Evolutionary conservation across 1,140 invertebrate genomes (phyloP).

Genomic region (Bombus superbus): DNA sequence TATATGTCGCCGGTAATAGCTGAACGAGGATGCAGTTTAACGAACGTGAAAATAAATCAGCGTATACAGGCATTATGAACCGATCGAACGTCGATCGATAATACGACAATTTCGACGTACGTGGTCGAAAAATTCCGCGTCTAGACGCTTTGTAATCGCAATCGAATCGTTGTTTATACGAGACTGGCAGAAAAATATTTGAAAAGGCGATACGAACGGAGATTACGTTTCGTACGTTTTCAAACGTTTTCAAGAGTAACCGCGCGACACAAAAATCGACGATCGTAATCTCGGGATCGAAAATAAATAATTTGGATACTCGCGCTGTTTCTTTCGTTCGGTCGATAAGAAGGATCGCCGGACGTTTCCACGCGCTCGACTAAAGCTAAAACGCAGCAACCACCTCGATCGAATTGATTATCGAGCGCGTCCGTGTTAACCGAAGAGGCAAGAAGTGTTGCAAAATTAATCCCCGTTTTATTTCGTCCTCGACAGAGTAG

Average conservation of each 20-base stretch:
- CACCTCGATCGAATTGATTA: neutral
- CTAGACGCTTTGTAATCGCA: too few species aligned
- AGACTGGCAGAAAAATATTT: too few species aligned
- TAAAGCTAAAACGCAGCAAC: neutral
- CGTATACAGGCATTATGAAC: too few species aligned
- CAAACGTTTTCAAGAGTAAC: too few species aligned
- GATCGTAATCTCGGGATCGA: neutral
- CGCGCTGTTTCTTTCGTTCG: neutral
- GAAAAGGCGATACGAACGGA: too few species aligned
- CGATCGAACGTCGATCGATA: neutral
- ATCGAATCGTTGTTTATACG: rapidly evolving
- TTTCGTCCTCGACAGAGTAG: slow-evolving; percentile 8
- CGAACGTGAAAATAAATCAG: neutral
- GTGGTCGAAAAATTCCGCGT: too few species aligned
- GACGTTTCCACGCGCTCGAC: neutral
- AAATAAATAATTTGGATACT: neutral
- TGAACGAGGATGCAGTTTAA: neutral
- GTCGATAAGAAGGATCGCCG: neutral
- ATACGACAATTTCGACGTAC: rapidly evolving
- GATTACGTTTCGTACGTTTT: too few species aligned
- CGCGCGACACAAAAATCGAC: rapidly evolving
- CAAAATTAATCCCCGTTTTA: slow-evolving; percentile 21
- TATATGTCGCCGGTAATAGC: neutral
- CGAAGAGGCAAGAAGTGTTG: slow-evolving; percentile 10
- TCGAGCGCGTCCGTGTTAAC: neutral